Evolutionary conservation across 1,140 invertebrate genomes (phyloP).

Genomic region (Tetramorium parvispinum): DNA sequence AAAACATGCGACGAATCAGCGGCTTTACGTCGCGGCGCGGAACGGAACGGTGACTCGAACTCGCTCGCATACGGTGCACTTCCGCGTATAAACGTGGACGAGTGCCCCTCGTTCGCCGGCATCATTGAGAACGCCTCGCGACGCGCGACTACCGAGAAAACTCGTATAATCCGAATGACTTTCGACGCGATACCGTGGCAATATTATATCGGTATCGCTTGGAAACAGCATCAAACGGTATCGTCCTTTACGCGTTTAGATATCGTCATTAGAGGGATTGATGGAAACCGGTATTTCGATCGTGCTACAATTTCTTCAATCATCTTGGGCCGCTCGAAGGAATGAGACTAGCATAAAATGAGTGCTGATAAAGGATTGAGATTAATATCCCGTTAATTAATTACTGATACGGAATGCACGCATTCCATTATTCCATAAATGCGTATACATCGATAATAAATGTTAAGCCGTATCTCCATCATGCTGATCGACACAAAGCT

Average conservation of each 20-base stretch:
- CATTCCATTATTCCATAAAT: neutral
- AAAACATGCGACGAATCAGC: slow-evolving; percentile 55
- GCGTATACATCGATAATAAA: slow-evolving; percentile 15
- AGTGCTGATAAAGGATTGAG: neutral
- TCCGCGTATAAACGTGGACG: slow-evolving; percentile 68
- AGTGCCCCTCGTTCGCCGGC: slow-evolving; percentile 52
- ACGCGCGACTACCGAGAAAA: neutral
- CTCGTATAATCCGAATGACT: slow-evolving; percentile 24
- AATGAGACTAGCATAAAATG: neutral
- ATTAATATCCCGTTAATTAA: neutral
- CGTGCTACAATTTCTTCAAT: too few species aligned
- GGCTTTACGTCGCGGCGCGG: slow-evolving; percentile 60
- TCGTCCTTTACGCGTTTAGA: neutral
- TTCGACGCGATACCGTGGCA: neutral
- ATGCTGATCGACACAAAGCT: neutral
- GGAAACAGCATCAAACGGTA: neutral
- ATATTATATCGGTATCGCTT: neutral
- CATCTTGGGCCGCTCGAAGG: neutral
- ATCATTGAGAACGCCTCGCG: slow-evolving; percentile 16
- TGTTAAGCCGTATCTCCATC: slow-evolving; percentile 19
- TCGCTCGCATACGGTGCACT: slow-evolving; percentile 46
- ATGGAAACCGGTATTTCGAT: neutral
- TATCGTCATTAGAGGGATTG: neutral
- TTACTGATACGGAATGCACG: neutral
- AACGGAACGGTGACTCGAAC: slow-evolving; percentile 49